Evolutionary conservation across 2,888 invertebrate species (phyloP).

Genomic region (Lepidochrysops patricia): DNA sequence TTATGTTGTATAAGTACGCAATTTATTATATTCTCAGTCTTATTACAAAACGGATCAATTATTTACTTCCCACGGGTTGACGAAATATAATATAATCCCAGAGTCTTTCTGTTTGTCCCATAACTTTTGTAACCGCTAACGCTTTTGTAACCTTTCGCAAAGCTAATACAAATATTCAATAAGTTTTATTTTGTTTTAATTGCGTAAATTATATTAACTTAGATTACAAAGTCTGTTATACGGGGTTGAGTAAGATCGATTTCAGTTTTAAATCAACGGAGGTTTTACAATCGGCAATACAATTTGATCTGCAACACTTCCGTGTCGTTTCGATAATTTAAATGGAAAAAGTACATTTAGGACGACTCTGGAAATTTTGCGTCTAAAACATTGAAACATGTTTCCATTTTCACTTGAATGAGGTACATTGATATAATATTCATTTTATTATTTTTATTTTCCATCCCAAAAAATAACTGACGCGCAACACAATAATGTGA

Average conservation of each 20-base stretch:
- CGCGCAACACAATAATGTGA: too few species aligned
- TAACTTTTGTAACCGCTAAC: not conserved
- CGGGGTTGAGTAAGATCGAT: not conserved
- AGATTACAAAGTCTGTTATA: not conserved
- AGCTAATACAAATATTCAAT: constrained; percentile 5
- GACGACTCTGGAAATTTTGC: too few species aligned
- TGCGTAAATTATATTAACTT: constrained; percentile 8
- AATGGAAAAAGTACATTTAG: not conserved
- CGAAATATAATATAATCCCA: not conserved
- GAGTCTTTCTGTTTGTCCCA: not conserved
- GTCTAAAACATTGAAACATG: too few species aligned
- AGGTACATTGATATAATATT: too few species aligned
- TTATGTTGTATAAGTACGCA: not conserved
- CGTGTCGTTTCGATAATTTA: not conserved
- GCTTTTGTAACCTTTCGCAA: constrained; percentile 6
- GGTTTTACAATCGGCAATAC: not conserved
- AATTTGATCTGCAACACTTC: not conserved
- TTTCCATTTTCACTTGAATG: too few species aligned
- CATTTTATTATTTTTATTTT: too few species aligned
- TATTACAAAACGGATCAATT: not conserved
- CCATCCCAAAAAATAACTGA: too few species aligned
- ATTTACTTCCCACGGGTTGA: constrained; percentile 6
- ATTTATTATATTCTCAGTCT: not conserved
- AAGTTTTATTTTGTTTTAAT: constrained; percentile 11
- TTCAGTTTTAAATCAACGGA: not conserved